These are phyloP conservation scores for Stratiomys singularior DNA, from an alignment of 2,888 invertebrate genomes.

Conservation along the genomic window DNA sequence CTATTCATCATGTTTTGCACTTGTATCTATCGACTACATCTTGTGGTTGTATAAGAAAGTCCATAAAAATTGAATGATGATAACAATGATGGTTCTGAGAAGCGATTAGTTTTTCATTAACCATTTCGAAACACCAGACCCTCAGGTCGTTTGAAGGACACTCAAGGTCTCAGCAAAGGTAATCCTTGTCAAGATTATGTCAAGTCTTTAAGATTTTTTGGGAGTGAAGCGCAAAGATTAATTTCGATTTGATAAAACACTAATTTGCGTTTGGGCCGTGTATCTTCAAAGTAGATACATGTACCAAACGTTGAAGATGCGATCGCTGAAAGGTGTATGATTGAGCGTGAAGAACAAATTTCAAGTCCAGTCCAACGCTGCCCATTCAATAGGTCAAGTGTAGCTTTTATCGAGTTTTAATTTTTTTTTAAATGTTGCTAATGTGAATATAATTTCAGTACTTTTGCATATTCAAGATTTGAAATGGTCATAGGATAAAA, in stretches of 20 bases:
- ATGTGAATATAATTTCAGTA: too few species aligned
- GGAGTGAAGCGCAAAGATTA: neutral
- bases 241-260: neutral
- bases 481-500: too few species aligned
- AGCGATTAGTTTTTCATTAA: neutral
- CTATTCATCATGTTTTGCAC: too few species aligned
- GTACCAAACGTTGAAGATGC: neutral
- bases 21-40: too few species aligned
- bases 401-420: neutral
- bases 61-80: too few species aligned
- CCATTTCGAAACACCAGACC: neutral
- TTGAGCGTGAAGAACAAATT: neutral
- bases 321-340: neutral
- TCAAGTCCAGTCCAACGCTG: neutral
- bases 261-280: neutral
- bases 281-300: neutral
- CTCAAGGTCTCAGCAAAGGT: constrained; percentile 9
- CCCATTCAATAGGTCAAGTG: constrained; percentile 18
- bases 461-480: too few species aligned
- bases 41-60: too few species aligned
- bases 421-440: neutral
- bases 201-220: neutral
- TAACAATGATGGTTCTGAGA: too few species aligned
- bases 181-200: constrained; percentile 10
- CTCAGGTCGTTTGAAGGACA: constrained; percentile 34